Percentiles rank a stretch among this genome's conserved stretches.
Conservation (phyloP, 2,888 invertebrate species). For the Euproctis similis region DNA sequence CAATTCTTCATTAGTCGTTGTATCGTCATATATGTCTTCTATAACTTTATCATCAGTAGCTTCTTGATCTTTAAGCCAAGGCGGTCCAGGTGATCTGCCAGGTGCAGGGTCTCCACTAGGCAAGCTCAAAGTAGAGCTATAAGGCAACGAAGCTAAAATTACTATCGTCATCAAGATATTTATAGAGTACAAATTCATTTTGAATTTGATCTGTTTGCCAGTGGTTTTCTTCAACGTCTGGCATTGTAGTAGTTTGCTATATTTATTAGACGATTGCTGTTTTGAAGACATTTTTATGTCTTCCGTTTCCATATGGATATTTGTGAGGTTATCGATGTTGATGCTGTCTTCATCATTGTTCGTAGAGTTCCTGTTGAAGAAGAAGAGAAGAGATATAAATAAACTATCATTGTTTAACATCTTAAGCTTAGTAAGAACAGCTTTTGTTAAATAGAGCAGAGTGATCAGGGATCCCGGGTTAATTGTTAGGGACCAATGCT, state of each 20-base stretch:
- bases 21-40: constrained; percentile 26
- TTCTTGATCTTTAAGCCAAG: constrained; percentile 26
- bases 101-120: constrained; percentile 80
- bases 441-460: no score
- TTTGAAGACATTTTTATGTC: constrained; percentile 25
- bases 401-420: not conserved
- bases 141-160: constrained; percentile 56
- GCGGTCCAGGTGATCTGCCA: constrained; percentile 80
- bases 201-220: constrained; percentile 37
- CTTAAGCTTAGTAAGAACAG: no score
- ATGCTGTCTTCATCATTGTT: constrained; percentile 16
- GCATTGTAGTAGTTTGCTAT: constrained; percentile 20
- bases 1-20: constrained; percentile 35
- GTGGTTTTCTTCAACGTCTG: constrained; percentile 23
- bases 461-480: no score
- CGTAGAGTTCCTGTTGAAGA: constrained; percentile 22
- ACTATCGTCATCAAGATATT: constrained; percentile 37
- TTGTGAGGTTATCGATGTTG: constrained; percentile 3
- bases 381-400: constrained; percentile 5
- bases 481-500: no score
- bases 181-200: constrained; percentile 37
- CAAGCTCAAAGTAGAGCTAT: constrained; percentile 52
- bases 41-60: constrained; percentile 19
- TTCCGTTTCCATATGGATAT: constrained; percentile 4
- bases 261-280: constrained; percentile 14